Percentiles rank a stretch among this genome's conserved stretches.
These are phyloP conservation scores for Cheilosia grossa DNA, from an alignment of 2,888 invertebrate species.

Conservation along the genomic window DNA sequence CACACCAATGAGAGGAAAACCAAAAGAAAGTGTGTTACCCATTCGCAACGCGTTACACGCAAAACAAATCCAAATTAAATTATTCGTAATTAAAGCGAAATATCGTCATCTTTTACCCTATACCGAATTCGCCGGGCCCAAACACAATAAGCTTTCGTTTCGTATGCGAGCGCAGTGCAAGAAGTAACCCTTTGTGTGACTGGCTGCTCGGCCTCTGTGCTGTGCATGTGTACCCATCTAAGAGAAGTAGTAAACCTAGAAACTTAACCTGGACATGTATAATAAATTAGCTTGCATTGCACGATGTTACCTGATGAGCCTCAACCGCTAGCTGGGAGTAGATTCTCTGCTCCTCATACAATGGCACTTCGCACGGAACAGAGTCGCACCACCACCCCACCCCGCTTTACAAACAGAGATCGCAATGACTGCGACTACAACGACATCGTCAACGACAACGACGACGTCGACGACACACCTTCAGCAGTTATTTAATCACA, in stretches of 20 bases:
- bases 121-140: conserved; percentile 24
- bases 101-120: conserved; percentile 34
- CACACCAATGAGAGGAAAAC: conserved; percentile 24
- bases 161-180: background rate
- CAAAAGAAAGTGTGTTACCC: conserved; percentile 70
- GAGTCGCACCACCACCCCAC: conserved; percentile 19
- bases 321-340: conserved; percentile 34
- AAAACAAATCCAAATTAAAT: conserved; percentile 61
- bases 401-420: conserved; percentile 42
- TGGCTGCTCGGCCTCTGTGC: background rate
- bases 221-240: conserved; percentile 7
- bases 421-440: conserved; percentile 47
- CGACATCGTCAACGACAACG: conserved; percentile 30
- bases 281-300: conserved; percentile 76
- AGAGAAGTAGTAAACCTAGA: conserved; percentile 63
- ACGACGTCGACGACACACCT: conserved; percentile 76
- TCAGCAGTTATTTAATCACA: conserved; percentile 77
- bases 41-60: conserved; percentile 56
- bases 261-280: conserved; percentile 59
- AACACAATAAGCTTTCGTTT: conserved; percentile 43
- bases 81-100: conserved; percentile 59
- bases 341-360: conserved; percentile 1
- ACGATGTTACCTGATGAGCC: conserved; percentile 75
- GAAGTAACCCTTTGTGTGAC: conserved; percentile 25
- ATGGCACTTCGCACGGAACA: conserved; percentile 56